phyloP scores from a whole-genome alignment of 1,140 invertebrate species.

The Odontomachus brunneus region DNA sequence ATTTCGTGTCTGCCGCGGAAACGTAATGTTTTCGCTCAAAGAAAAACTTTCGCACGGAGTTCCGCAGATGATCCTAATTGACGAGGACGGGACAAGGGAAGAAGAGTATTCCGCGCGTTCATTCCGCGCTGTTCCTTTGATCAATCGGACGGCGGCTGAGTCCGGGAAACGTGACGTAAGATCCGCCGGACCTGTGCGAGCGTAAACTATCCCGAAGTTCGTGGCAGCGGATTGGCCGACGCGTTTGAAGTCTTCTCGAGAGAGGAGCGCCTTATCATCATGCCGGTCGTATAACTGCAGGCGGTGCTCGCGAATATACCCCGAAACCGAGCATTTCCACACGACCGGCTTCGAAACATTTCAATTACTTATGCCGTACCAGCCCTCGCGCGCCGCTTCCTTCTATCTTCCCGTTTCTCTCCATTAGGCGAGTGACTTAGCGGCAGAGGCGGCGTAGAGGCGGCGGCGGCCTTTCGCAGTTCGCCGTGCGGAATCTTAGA shows the following conservation, averaged over 20 bases:
- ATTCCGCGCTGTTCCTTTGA: constrained; percentile 58
- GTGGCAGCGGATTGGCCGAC: constrained; percentile 26
- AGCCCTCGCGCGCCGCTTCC: constrained; percentile 21
- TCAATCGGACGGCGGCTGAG: constrained; percentile 51
- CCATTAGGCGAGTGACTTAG: constrained; percentile 58
- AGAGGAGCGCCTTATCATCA: constrained; percentile 50
- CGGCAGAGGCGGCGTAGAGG: neutral
- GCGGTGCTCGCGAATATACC: neutral
- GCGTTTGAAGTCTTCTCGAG: constrained; percentile 55
- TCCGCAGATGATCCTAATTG: constrained; percentile 48
- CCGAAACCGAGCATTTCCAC: constrained; percentile 48
- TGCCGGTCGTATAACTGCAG: constrained; percentile 46
- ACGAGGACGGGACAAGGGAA: constrained; percentile 4
- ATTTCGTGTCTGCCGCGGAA: neutral
- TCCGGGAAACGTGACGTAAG: constrained; percentile 59
- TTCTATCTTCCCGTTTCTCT: constrained; percentile 43
- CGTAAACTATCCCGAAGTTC: constrained; percentile 28
- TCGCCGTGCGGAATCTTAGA: constrained; percentile 11
- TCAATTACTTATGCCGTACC: constrained; percentile 65
- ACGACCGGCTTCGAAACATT: constrained; percentile 59
- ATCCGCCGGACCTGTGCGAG: constrained; percentile 28
- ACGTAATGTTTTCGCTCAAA: neutral
- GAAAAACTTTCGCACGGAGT: constrained; percentile 35
- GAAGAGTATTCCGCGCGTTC: constrained; percentile 9
- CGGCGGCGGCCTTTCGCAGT: constrained; percentile 33